Conservation (phyloP, 2,113 vertebrate genomes). For the Gopherus evgoodei region DNA sequence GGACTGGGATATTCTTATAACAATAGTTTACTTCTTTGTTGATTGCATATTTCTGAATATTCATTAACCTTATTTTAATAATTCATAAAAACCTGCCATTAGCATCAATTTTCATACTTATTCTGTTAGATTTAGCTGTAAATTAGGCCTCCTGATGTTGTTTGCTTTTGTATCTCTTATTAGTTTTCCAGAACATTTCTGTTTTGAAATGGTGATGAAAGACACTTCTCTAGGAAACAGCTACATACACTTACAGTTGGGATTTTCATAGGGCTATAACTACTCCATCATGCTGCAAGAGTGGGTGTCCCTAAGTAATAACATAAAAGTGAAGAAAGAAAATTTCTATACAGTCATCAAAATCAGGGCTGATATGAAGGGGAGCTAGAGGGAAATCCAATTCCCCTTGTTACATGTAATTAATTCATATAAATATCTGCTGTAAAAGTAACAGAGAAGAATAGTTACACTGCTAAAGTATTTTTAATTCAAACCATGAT, state of each 20-base stretch:
- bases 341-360: not conserved
- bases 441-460: not conserved
- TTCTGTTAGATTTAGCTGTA: constrained; percentile 38
- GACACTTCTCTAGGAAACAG: not conserved
- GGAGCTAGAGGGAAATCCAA: not conserved
- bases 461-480: not conserved
- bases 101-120: constrained; percentile 53
- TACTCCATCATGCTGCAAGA: not conserved
- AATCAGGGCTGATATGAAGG: not conserved
- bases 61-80: constrained; percentile 67
- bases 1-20: constrained; percentile 38
- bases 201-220: constrained; percentile 31
- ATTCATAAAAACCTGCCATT: constrained; percentile 57
- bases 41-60: constrained; percentile 54
- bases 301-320: not conserved
- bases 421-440: not conserved
- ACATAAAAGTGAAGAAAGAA: not conserved
- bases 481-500: not conserved
- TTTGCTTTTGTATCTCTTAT: constrained; percentile 18
- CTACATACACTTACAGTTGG: not conserved
- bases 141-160: constrained; percentile 51
- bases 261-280: not conserved
- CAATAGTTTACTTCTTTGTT: constrained; percentile 46
- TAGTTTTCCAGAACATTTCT: constrained; percentile 25
- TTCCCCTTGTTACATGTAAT: not conserved